Conservation (phyloP, 2,113 vertebrate species). For the Cariama cristata region DNA sequence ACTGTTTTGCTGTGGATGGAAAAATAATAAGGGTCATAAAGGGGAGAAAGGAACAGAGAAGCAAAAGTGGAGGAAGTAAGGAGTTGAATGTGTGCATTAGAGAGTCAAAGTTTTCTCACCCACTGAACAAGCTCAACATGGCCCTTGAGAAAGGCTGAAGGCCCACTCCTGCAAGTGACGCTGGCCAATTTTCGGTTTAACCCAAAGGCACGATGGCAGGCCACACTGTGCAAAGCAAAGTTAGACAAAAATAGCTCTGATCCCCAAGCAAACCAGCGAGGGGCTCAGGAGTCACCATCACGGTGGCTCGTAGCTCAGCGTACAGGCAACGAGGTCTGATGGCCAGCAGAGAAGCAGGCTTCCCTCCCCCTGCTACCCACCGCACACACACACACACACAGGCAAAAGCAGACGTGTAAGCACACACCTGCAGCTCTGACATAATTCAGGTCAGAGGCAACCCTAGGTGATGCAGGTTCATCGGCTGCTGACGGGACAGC, state of each 20-base stretch:
- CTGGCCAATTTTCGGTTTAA: neutral
- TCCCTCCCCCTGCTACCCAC: neutral
- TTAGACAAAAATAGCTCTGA: neutral
- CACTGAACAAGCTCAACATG: neutral
- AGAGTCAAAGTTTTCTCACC: slow-evolving; percentile 66
- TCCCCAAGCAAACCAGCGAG: neutral
- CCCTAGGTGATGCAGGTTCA: too few relatives aligned
- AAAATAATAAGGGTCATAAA: slow-evolving; percentile 84
- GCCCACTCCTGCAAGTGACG: neutral
- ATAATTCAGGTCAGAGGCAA: neutral
- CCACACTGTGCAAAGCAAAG: neutral
- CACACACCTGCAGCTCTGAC: neutral
- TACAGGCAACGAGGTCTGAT: neutral
- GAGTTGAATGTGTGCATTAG: slow-evolving; percentile 38
- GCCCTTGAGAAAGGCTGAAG: neutral
- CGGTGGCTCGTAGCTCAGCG: rapidly evolving
- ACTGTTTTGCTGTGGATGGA: slow-evolving; percentile 86
- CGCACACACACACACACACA: neutral
- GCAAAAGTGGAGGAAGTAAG: slow-evolving; percentile 57
- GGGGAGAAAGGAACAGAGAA: slow-evolving; percentile 51
- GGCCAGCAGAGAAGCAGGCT: neutral
- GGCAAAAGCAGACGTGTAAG: neutral
- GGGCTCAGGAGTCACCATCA: neutral
- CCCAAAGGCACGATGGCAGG: neutral
- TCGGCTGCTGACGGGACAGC: neutral